Conservation (phyloP, 2,113 vertebrate species). For the Tupaia chinensis region DNA sequence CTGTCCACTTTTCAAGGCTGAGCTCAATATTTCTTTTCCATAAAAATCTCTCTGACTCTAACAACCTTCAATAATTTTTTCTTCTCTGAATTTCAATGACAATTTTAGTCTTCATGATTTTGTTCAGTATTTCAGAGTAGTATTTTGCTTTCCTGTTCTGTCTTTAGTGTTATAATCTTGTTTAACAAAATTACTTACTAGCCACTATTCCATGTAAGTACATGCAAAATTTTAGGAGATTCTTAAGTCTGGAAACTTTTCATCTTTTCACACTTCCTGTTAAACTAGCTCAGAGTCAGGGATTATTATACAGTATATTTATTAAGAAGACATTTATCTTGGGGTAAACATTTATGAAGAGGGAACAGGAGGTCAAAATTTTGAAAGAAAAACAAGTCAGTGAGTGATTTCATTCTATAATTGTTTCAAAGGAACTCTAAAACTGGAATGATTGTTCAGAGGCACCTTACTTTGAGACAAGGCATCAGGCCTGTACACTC, state of each 20-base stretch:
- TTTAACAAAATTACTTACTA: constrained; percentile 28
- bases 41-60: constrained; percentile 46
- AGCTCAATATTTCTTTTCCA: background rate
- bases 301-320: background rate
- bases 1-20: background rate
- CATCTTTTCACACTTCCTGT: background rate
- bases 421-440: background rate
- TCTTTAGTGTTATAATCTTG: background rate
- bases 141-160: constrained; percentile 34
- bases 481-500: background rate
- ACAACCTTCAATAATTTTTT: background rate
- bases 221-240: background rate
- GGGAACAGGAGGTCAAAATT: rapidly evolving
- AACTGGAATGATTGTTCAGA: background rate
- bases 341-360: background rate
- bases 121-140: background rate
- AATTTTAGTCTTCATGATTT: constrained; percentile 29
- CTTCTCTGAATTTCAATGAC: background rate
- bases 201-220: background rate
- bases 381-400: background rate
- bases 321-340: background rate
- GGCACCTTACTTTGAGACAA: background rate
- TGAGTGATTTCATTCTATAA: background rate
- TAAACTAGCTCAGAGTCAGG: background rate
- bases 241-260: background rate